Conservation (phyloP, 2,113 vertebrate genomes). For the Gymnarchus niloticus region DNA sequence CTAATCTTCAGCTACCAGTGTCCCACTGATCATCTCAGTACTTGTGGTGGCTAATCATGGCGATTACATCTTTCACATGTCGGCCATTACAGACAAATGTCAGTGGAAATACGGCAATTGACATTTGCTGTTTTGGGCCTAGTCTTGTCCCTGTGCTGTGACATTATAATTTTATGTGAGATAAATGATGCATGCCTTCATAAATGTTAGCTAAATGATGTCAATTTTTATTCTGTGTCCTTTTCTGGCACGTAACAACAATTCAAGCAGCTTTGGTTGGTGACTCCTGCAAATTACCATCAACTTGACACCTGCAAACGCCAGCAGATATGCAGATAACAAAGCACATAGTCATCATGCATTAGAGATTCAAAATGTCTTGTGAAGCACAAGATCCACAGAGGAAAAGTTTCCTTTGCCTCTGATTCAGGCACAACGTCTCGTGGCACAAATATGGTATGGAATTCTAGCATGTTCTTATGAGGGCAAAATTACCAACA, state of each 20-base stretch:
- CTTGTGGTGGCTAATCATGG: conserved; percentile 60
- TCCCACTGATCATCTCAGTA: conserved; percentile 26
- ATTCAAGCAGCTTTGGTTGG: background rate
- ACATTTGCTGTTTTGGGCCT: conserved; percentile 63
- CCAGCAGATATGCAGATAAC: background rate
- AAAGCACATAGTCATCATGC: background rate
- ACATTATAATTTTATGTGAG: conserved; percentile 43
- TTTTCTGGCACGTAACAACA: conserved; percentile 43
- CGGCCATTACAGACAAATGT: conserved; percentile 70
- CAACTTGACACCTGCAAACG: background rate
- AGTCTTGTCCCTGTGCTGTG: conserved; percentile 37
- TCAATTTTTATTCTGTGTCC: conserved; percentile 45
- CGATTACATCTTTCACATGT: conserved; percentile 62
- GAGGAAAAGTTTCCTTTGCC: background rate
- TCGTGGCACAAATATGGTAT: background rate
- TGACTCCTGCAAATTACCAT: background rate
- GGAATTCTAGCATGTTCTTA: background rate
- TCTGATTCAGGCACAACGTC: too few species aligned
- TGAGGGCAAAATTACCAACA: background rate
- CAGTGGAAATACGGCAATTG: conserved; percentile 74
- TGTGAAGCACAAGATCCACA: background rate
- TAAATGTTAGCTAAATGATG: conserved; percentile 83
- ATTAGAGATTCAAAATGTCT: background rate
- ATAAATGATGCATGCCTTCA: conserved; percentile 72
- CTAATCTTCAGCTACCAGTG: conserved; percentile 19